phyloP scores from a whole-genome alignment of 2,888 invertebrate species.

The Philereme transversata region DNA sequence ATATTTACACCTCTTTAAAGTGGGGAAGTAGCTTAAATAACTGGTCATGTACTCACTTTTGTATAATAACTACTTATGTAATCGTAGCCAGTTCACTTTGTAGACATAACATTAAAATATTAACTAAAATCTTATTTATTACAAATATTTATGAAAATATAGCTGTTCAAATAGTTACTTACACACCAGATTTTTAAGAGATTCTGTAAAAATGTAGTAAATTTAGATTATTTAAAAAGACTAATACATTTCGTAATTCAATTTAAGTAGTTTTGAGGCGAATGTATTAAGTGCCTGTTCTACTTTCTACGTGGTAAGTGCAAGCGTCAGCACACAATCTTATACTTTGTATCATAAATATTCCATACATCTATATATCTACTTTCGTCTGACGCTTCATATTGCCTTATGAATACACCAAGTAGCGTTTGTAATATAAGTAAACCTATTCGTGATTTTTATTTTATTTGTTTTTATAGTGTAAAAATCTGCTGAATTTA shows the following conservation, averaged over 20 bases:
- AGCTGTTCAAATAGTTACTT: slow-evolving; percentile 8
- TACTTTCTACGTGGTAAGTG: slow-evolving; percentile 14
- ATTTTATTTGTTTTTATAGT: too few species aligned
- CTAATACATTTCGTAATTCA: neutral
- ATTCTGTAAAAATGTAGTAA: slow-evolving; percentile 2
- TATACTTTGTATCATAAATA: slow-evolving; percentile 3
- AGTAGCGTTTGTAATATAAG: slow-evolving; percentile 50
- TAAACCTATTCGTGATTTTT: slow-evolving; percentile 18
- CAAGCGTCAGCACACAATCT: slow-evolving; percentile 6
- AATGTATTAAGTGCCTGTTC: slow-evolving; percentile 26
- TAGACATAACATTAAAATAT: slow-evolving; percentile 23
- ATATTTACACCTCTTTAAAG: slow-evolving; percentile 51
- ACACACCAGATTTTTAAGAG: slow-evolving; percentile 10
- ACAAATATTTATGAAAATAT: slow-evolving; percentile 2
- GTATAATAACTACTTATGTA: slow-evolving; percentile 18
- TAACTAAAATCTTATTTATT: slow-evolving; percentile 17
- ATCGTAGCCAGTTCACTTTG: slow-evolving; percentile 23
- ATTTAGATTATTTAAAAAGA: slow-evolving; percentile 14
- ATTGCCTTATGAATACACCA: slow-evolving; percentile 62
- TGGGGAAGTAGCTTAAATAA: slow-evolving; percentile 29
- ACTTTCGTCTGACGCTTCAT: slow-evolving; percentile 29
- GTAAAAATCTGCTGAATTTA: slow-evolving; percentile 16
- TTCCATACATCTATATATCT: neutral
- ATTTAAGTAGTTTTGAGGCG: slow-evolving; percentile 4
- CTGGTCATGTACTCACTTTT: slow-evolving; percentile 20